Percentiles rank a stretch among this genome's conserved stretches.
These are phyloP conservation scores for Pseudopleuronectes americanus DNA, from an alignment of 2,797 vertebrate species.

Conservation along the genomic window DNA sequence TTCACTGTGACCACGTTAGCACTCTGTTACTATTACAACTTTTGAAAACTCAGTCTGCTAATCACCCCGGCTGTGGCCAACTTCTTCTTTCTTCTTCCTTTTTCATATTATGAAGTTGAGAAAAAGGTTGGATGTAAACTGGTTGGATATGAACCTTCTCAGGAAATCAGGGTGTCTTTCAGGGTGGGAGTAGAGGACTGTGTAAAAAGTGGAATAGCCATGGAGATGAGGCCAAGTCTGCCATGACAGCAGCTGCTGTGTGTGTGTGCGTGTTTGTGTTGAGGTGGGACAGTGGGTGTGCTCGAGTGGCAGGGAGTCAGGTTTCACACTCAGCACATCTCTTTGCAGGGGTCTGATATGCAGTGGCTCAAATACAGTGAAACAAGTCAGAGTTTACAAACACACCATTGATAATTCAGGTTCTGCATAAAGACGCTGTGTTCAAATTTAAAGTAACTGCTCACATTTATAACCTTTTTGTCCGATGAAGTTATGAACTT, in stretches of 20 bases:
- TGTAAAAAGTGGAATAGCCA: slow-evolving; percentile 2
- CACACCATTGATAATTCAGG: too few relatives aligned
- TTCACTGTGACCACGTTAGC: too few relatives aligned
- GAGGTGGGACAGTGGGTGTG: slow-evolving; percentile 14
- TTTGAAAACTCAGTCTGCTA: too few relatives aligned
- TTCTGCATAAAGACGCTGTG: too few relatives aligned
- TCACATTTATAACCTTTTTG: neutral
- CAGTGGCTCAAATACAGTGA: slow-evolving; percentile 23
- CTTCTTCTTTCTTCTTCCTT: neutral
- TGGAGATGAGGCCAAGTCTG: slow-evolving; percentile 22
- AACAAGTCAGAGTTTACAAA: neutral
- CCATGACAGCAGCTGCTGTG: slow-evolving; percentile 37
- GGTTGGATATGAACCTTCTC: too few relatives aligned
- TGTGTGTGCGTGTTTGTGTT: slow-evolving; percentile 17
- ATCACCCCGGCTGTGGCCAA: neutral
- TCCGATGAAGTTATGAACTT: too few relatives aligned
- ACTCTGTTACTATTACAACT: too few relatives aligned
- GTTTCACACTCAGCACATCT: slow-evolving; percentile 63
- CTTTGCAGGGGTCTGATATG: slow-evolving; percentile 41
- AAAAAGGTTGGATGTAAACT: too few relatives aligned
- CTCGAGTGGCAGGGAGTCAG: slow-evolving; percentile 40
- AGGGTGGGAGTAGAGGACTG: neutral
- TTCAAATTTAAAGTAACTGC: neutral
- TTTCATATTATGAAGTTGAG: neutral
- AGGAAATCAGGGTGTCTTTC: neutral